Base-by-base conservation (phyloP, 2,888 invertebrate species). In the Caenorhabditis angaria region DNA sequence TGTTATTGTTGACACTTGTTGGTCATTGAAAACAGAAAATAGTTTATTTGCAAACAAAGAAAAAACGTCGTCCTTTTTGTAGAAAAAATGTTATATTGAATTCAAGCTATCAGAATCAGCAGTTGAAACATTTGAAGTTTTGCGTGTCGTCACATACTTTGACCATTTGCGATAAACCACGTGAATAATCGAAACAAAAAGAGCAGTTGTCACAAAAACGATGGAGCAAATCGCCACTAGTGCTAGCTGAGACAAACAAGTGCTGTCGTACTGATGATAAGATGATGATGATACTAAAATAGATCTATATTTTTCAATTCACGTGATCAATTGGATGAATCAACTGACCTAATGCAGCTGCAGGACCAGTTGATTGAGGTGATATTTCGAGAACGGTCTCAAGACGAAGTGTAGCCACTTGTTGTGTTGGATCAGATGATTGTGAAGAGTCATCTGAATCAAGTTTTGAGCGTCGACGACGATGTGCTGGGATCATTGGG, bases 331-430 rank as follows among this genome's bases (percentile, higher is more conserved):
- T 10, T 3, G 18, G 41, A 41, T 41, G 41, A 41, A 14, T 41
- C 41, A 41, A 68, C 73, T 70, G 51, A 82, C 81, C 78, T 60
- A 82, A 61, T 25, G 79, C 80, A 56, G 78, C 80, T 61, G 41
- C 41, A 41, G 41, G 72, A 71, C 51, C 71, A 63, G 75, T 70
- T 50, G 75, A 68, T 73, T 80, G 82, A 28, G 78, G 77, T 35
- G 80, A 76, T 47, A 82, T 82, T 57, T 82, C 77, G 55, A 82
- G 72, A 25, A 80, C 80, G 14, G 82, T 75, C 64, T 73, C 68
- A 24, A 82, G 71, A 50, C 70, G 69, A 24, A 82, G 68, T 24
- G 67, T 72, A 1, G 68, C 73, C 22, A 69, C 73, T 51, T 73
- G 65, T 27, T 54, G 69, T 55, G 65, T 48, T 24, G 54, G 5